Evolutionary conservation across 2,797 vertebrate species (phyloP).

Genomic region (Garrulus glandarius): DNA sequence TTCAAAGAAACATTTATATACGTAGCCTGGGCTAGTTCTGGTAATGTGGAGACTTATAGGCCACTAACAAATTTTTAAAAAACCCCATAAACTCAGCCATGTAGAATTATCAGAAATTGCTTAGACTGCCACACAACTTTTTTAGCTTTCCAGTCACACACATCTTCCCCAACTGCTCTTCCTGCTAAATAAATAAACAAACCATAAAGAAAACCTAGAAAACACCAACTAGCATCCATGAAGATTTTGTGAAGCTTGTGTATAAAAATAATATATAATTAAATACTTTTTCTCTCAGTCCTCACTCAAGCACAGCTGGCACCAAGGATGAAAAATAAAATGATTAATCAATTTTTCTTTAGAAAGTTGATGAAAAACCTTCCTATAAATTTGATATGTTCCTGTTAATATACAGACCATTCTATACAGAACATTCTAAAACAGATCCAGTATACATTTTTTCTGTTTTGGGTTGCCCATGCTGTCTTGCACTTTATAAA

Average conservation of each 20-base stretch:
- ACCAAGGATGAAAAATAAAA: background rate
- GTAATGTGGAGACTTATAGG: background rate
- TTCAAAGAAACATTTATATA: background rate
- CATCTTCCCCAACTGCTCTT: background rate
- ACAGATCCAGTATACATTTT: background rate
- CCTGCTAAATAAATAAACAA: constrained; percentile 16
- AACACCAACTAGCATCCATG: background rate
- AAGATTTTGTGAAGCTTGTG: background rate
- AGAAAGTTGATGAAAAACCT: background rate
- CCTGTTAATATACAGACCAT: background rate
- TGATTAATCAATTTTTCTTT: background rate
- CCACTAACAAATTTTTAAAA: background rate
- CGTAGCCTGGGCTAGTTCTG: background rate
- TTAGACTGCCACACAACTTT: background rate
- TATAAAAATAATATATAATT: background rate
- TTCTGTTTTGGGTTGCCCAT: background rate
- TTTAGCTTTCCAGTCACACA: constrained; percentile 19
- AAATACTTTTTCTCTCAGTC: background rate
- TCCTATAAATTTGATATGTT: background rate
- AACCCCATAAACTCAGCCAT: background rate
- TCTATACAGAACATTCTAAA: background rate
- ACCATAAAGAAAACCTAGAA: background rate
- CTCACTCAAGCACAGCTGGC: background rate
- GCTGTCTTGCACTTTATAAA: background rate
- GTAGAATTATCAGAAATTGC: background rate